Evolutionary conservation across 2,888 invertebrate genomes (phyloP), one percentile per base, ranked within the genome.

Genomic region (Pterostichus niger): DNA sequence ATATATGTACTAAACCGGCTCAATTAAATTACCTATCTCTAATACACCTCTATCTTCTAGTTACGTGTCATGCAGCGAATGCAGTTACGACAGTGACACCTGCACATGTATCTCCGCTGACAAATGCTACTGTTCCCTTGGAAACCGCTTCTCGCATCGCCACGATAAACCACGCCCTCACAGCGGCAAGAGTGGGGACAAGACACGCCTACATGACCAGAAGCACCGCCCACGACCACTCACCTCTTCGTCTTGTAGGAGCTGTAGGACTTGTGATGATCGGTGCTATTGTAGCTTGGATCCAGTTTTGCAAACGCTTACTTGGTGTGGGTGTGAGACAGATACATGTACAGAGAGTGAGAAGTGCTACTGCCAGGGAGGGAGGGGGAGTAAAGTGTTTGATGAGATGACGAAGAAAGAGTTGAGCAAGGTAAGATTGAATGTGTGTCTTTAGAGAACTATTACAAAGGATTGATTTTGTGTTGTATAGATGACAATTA

Each of bases 1-100:
- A n/a, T n/a, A n/a, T n/a, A n/a, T n/a, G n/a, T n/a, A n/a, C n/a
- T n/a, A n/a, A n/a, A n/a, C n/a, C n/a, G n/a, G n/a, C n/a, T n/a
- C n/a, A n/a, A n/a, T n/a, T n/a, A n/a, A n/a, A n/a, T n/a, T n/a
- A n/a, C n/a, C n/a, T n/a, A n/a, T n/a, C n/a, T n/a, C n/a, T n/a
- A n/a, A n/a, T n/a, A n/a, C 3, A 24, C 24, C 24, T 24, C 24
- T 24, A 24, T 24, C 15, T 77, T 75, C 9, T 61, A 77, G 93
- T 7, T 96, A 96, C 88, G 96, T 96, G 0, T 96, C 96, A 2
- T 97, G 96, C 88, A 96, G 96, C 56, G 97, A 97, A 89, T 97
- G 97, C 88, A 94, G 94, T 85, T 95, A 94, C 88, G 96, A 97
- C 87, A 96, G 96, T 1, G 96, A 96, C 86, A 95, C 96, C 11